phyloP scores from a whole-genome alignment of 2,797 vertebrate species.

The Lutjanus campechanus region DNA sequence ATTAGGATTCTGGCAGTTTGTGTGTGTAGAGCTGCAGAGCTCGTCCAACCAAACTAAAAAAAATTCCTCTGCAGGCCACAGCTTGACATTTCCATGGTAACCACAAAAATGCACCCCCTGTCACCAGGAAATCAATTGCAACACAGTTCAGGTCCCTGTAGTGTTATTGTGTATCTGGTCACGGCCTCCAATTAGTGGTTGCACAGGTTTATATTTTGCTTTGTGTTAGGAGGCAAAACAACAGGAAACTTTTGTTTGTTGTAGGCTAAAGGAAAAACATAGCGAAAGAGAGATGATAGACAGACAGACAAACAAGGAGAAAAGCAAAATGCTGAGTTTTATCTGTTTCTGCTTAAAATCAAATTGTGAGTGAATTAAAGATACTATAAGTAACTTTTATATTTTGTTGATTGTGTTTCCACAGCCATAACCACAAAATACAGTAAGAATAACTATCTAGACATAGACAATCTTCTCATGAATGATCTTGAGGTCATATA shows the following conservation, averaged over 20 bases:
- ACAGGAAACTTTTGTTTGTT: conserved; percentile 28
- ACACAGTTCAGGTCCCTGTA: conserved; percentile 49
- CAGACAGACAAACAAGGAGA: not conserved
- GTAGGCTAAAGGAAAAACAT: conserved; percentile 5
- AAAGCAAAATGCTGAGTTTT: not conserved
- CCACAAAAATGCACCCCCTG: conserved; percentile 66
- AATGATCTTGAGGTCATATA: too few species aligned
- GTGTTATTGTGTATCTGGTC: conserved; percentile 51
- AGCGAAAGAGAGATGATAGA: conserved; percentile 28
- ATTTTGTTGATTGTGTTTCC: too few species aligned
- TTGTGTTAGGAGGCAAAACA: conserved; percentile 33
- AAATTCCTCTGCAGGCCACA: conserved; percentile 42
- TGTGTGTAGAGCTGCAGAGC: conserved; percentile 22
- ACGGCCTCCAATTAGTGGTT: conserved; percentile 39
- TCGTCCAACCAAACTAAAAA: conserved; percentile 39
- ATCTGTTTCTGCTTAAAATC: not conserved
- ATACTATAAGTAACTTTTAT: not conserved
- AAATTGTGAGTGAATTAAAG: not conserved
- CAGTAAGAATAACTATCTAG: too few species aligned
- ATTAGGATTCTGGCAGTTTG: conserved; percentile 29
- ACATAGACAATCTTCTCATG: too few species aligned
- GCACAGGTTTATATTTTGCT: conserved; percentile 38
- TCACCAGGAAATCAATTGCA: conserved; percentile 64
- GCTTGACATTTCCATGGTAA: conserved; percentile 66
- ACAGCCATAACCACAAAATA: too few species aligned